A percentile compares a stretch with the other conserved stretches of the same genome.
These are phyloP conservation scores for Zaprionus inermis DNA, from an alignment of 1,140 invertebrate genomes.

Conservation along the genomic window DNA sequence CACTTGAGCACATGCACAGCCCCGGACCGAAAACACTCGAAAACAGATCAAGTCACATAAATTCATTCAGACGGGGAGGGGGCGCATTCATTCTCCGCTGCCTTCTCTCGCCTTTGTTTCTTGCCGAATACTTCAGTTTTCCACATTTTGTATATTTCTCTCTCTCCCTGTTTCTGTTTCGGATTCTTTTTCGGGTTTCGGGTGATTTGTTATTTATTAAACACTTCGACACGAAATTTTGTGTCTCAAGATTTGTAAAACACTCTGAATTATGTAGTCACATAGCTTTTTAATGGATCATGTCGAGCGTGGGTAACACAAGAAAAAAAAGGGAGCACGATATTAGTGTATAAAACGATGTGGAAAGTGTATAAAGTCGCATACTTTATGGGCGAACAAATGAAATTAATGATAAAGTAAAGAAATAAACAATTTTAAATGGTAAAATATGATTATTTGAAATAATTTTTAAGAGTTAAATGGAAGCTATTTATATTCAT, in stretches of 20 bases:
- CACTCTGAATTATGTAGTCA: background rate
- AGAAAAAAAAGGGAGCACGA: background rate
- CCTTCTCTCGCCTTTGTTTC: slow-evolving; percentile 24
- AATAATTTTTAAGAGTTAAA: background rate
- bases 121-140: slow-evolving; percentile 39
- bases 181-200: slow-evolving; percentile 3
- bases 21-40: slow-evolving; percentile 35
- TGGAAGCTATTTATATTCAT: too few relatives aligned
- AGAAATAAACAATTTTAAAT: background rate
- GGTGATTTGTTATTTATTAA: slow-evolving; percentile 67
- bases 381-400: background rate
- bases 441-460: background rate
- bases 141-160: slow-evolving; percentile 4
- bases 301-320: background rate
- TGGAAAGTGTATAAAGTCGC: background rate
- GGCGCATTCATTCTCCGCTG: slow-evolving; percentile 20
- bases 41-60: slow-evolving; percentile 62
- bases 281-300: slow-evolving; percentile 1
- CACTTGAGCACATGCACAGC: slow-evolving; percentile 34
- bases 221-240: slow-evolving; percentile 51
- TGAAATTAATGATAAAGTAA: background rate
- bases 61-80: slow-evolving; percentile 23
- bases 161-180: background rate
- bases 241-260: slow-evolving; percentile 30
- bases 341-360: background rate